phyloP scores from a whole-genome alignment of 1,140 invertebrate species.

The Octopus sinensis region DNA sequence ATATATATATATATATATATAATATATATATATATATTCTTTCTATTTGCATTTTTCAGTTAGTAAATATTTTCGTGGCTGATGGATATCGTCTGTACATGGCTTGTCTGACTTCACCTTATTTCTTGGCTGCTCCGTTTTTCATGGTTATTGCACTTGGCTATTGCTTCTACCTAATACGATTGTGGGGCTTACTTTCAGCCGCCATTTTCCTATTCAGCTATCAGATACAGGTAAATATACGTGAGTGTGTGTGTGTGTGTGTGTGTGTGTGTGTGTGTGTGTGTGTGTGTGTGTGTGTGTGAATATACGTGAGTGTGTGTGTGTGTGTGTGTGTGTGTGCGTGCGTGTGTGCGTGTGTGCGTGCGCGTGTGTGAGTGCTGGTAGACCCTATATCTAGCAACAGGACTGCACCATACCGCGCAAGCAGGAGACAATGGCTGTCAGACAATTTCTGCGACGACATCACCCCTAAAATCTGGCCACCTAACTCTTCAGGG shows the following conservation, averaged over 20 bases:
- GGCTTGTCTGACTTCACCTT: constrained; percentile 24
- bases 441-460: too few species aligned
- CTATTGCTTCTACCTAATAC: constrained; percentile 25
- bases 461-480: too few species aligned
- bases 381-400: too few species aligned
- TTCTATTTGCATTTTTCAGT: constrained; percentile 14
- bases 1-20: too few species aligned
- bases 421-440: too few species aligned
- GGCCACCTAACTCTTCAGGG: too few species aligned
- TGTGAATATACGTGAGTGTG: not conserved
- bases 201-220: constrained; percentile 23
- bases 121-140: constrained; percentile 25
- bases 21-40: not conserved
- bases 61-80: constrained; percentile 27
- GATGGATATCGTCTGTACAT: constrained; percentile 26
- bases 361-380: not conserved
- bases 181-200: constrained; percentile 27
- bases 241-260: not conserved
- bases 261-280: too few species aligned
- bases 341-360: not conserved
- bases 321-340: not conserved
- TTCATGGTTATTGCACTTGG: constrained; percentile 24
- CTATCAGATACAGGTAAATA: constrained; percentile 27
- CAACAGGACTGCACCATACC: too few species aligned
- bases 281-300: too few species aligned